A percentile compares a stretch with the other conserved stretches of the same genome.
Conservation (phyloP, 1,140 invertebrate species). For the Galleria mellonella region DNA sequence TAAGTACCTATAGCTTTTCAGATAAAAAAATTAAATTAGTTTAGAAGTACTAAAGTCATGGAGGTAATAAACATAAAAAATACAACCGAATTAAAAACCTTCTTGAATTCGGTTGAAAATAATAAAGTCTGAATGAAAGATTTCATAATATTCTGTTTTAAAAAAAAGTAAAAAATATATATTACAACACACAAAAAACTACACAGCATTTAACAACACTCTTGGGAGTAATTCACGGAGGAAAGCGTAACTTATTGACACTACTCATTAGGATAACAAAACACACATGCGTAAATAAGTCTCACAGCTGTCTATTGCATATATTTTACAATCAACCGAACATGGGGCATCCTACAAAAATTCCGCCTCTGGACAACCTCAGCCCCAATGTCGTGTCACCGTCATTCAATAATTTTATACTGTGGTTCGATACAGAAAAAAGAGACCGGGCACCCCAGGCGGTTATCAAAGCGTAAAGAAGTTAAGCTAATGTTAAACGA, state of each 20-base stretch:
- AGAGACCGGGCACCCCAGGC: constrained; percentile 45
- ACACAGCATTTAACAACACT: constrained; percentile 25
- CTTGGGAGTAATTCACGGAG: constrained; percentile 23
- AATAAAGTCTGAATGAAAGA: no score
- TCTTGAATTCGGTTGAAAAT: no score
- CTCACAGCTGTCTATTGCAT: constrained; percentile 48
- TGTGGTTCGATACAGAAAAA: constrained; percentile 31
- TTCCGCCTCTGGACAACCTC: constrained; percentile 21
- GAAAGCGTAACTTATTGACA: constrained; percentile 56
- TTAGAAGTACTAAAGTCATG: no score
- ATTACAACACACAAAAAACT: no score
- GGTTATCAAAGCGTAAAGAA: constrained; percentile 72
- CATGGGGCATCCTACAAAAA: constrained; percentile 30
- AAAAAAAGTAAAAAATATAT: no score
- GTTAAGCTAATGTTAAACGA: constrained; percentile 73
- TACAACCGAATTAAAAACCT: no score
- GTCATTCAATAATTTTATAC: constrained; percentile 44
- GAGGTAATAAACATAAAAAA: no score
- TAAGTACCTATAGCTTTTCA: no score
- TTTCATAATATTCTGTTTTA: no score
- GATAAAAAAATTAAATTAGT: no score
- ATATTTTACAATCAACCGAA: constrained; percentile 48
- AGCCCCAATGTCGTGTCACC: constrained; percentile 29
- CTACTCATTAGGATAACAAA: constrained; percentile 64
- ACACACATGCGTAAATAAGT: constrained; percentile 55